Evolutionary conservation across 2,888 invertebrate genomes (phyloP).

Genomic region (Seira sanloemensis): DNA sequence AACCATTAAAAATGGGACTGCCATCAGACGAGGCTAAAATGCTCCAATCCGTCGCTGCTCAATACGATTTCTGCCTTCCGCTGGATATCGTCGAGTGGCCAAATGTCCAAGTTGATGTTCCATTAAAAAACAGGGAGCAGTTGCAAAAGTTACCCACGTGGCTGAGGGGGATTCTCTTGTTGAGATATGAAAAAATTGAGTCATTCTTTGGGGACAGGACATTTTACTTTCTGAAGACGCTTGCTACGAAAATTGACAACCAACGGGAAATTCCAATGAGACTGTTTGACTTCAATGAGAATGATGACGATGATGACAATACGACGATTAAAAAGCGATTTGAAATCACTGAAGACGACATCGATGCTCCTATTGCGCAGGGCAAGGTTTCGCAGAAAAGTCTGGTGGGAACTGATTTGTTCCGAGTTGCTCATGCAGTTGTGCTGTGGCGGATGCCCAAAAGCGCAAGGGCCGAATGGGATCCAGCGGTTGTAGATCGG

Average conservation of each 20-base stretch:
- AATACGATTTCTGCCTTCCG: conserved; percentile 57
- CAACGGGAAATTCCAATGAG: conserved; percentile 37
- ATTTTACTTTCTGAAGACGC: conserved; percentile 48
- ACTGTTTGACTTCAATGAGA: conserved; percentile 22
- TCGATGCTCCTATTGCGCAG: conserved; percentile 2
- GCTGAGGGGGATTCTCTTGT: conserved; percentile 58
- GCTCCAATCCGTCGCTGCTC: conserved; percentile 59
- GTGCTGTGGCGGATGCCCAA: conserved; percentile 56
- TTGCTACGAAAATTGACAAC: conserved; percentile 59
- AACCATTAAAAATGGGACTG: conserved; percentile 35
- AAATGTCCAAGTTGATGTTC: conserved; percentile 6
- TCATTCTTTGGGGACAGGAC: conserved; percentile 51
- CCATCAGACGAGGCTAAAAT: conserved; percentile 31
- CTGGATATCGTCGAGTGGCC: conserved; percentile 60
- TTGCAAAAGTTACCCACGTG: conserved; percentile 67
- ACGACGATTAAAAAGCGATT: conserved; percentile 37
- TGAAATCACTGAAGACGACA: conserved; percentile 11
- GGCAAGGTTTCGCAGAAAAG: not conserved
- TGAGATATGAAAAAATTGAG: conserved; percentile 54
- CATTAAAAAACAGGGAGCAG: conserved; percentile 41
- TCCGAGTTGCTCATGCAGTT: conserved; percentile 42
- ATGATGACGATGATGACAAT: conserved; percentile 40
- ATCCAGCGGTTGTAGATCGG: conserved; percentile 29
- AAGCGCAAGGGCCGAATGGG: conserved; percentile 52
- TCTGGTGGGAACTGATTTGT: conserved; percentile 21